These are phyloP conservation scores for Halictus rubicundus DNA, from an alignment of 1,140 invertebrate species.

Conservation along the genomic window DNA sequence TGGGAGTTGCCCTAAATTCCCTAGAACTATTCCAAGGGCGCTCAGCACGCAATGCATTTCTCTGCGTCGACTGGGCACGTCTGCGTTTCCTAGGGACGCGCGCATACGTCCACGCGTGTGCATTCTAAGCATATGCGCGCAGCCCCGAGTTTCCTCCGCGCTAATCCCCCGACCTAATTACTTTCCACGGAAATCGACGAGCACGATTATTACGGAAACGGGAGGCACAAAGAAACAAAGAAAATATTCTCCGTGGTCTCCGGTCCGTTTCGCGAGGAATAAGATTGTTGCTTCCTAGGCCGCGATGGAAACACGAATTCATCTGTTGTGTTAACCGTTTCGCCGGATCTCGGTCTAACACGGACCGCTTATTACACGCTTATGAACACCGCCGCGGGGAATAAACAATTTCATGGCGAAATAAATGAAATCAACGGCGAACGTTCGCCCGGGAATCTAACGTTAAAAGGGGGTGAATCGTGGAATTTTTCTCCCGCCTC, in stretches of 20 bases:
- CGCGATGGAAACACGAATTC: constrained; percentile 37
- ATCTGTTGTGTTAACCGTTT: background rate
- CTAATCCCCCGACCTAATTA: too few species aligned
- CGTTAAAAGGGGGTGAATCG: constrained; percentile 1
- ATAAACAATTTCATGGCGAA: constrained; percentile 38
- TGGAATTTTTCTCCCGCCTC: background rate
- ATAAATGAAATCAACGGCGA: constrained; percentile 18
- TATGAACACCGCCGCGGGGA: constrained; percentile 7
- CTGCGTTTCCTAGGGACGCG: constrained; percentile 13
- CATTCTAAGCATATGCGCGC: background rate
- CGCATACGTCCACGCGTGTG: background rate
- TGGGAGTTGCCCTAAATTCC: constrained; percentile 43
- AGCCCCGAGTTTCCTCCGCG: too few species aligned
- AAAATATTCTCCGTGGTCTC: background rate
- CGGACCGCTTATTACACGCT: constrained; percentile 5
- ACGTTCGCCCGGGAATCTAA: constrained; percentile 10
- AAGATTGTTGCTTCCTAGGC: constrained; percentile 35
- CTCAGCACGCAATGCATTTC: constrained; percentile 31
- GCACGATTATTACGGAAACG: too few species aligned
- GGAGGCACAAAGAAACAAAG: background rate
- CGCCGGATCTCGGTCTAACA: background rate
- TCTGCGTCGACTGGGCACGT: constrained; percentile 17
- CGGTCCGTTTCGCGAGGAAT: background rate
- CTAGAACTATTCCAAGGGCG: constrained; percentile 41
- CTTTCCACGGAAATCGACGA: too few species aligned